Evolutionary conservation across 2,797 vertebrate species (phyloP).

Genomic region (Anniella stebbinsi): DNA sequence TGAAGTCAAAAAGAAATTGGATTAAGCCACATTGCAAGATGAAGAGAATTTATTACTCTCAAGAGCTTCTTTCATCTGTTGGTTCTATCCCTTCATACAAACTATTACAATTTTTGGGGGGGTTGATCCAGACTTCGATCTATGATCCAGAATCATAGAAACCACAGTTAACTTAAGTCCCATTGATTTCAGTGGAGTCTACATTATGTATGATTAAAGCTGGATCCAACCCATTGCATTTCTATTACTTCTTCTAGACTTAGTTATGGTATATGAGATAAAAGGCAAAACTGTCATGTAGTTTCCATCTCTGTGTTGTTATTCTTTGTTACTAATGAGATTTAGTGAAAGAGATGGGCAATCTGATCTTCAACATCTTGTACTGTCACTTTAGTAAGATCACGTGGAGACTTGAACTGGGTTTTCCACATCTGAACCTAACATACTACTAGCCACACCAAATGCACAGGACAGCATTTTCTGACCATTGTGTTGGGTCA

Average conservation of each 20-base stretch:
- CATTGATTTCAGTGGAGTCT: neutral
- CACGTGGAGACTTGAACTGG: neutral
- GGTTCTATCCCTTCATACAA: neutral
- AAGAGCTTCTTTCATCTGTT: neutral
- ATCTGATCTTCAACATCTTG: neutral
- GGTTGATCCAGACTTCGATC: neutral
- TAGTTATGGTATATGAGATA: neutral
- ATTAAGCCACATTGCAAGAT: neutral
- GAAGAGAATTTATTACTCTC: neutral
- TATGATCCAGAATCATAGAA: neutral
- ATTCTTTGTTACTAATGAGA: neutral
- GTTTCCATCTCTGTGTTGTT: slow-evolving; percentile 1
- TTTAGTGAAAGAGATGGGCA: neutral
- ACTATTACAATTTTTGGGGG: neutral
- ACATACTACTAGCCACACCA: neutral
- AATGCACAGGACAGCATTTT: neutral
- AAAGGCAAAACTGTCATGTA: neutral
- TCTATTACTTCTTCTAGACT: neutral
- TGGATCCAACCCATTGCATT: neutral
- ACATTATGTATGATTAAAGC: neutral
- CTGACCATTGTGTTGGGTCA: neutral
- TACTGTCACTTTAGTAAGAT: neutral
- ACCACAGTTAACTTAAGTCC: neutral
- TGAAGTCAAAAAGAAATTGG: neutral
- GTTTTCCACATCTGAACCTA: neutral